Conservation (phyloP, 2,888 invertebrate species). For the Pandemis cinnamomeana region DNA sequence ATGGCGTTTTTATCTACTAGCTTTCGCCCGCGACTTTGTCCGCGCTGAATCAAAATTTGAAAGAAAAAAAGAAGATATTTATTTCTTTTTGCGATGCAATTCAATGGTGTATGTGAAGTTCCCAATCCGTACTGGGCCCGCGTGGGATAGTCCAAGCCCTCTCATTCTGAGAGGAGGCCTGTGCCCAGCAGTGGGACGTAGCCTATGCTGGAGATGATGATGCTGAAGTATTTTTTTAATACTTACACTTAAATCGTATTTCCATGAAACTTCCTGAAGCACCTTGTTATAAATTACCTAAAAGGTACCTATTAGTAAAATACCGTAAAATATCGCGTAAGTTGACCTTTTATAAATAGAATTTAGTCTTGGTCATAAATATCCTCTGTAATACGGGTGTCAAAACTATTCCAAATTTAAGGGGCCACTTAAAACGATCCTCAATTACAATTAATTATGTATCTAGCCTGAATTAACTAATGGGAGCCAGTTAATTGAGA, state of each 20-base stretch:
- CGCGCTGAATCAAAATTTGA: too few relatives aligned
- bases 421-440: conserved; percentile 10
- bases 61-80: too few relatives aligned
- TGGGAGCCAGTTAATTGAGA: conserved; percentile 1
- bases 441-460: conserved; percentile 25
- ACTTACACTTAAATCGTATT: not conserved
- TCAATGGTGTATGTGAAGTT: too few relatives aligned
- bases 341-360: conserved; percentile 5
- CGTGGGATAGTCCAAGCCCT: too few relatives aligned
- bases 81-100: too few relatives aligned
- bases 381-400: conserved; percentile 14
- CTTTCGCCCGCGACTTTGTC: too few relatives aligned
- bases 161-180: too few relatives aligned
- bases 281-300: not conserved
- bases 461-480: conserved; percentile 14
- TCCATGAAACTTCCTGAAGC: not conserved
- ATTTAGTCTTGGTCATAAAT: conserved; percentile 9
- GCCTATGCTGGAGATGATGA: too few relatives aligned
- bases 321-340: not conserved
- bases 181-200: too few relatives aligned
- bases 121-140: too few relatives aligned
- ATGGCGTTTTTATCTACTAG: not conserved
- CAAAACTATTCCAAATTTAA: conserved; percentile 24
- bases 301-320: not conserved
- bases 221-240: too few relatives aligned